phyloP scores from a whole-genome alignment of 1,140 invertebrate species.

The Sesamia nonagrioides region DNA sequence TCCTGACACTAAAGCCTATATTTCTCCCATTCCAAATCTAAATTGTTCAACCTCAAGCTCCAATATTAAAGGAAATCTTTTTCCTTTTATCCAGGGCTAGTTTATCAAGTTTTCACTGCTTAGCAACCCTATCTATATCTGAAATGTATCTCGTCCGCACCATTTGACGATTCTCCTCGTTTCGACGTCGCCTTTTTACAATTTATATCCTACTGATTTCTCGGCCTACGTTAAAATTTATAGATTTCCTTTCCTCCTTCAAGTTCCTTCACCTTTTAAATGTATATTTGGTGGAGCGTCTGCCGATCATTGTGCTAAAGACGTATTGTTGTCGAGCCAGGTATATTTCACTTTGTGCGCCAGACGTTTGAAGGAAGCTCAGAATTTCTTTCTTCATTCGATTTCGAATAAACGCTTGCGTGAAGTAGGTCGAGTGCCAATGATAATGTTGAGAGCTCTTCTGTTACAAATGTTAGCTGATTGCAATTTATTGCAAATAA shows the following conservation, averaged over 20 bases:
- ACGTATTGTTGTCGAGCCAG: conserved; percentile 25
- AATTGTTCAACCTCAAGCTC: background rate
- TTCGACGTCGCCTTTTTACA: conserved; percentile 64
- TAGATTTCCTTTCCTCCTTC: conserved; percentile 40
- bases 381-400: conserved; percentile 1
- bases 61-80: conserved; percentile 22
- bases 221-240: conserved; percentile 54
- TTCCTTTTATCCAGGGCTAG: conserved; percentile 11
- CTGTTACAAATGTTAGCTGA: conserved; percentile 18
- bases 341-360: background rate
- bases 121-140: conserved; percentile 65
- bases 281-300: conserved; percentile 35
- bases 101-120: conserved; percentile 2
- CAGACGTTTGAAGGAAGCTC: background rate
- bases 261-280: conserved; percentile 43
- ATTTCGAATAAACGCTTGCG: conserved; percentile 24
- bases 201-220: conserved; percentile 65
- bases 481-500: conserved; percentile 23
- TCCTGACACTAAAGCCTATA: background rate
- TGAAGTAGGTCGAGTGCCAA: conserved; percentile 37
- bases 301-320: conserved; percentile 39
- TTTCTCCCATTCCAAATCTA: conserved; percentile 15
- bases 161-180: conserved; percentile 74
- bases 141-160: conserved; percentile 74
- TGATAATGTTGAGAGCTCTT: conserved; percentile 30